Evolutionary conservation across 2,113 vertebrate genomes (phyloP).

Genomic region (Jaculus jaculus): DNA sequence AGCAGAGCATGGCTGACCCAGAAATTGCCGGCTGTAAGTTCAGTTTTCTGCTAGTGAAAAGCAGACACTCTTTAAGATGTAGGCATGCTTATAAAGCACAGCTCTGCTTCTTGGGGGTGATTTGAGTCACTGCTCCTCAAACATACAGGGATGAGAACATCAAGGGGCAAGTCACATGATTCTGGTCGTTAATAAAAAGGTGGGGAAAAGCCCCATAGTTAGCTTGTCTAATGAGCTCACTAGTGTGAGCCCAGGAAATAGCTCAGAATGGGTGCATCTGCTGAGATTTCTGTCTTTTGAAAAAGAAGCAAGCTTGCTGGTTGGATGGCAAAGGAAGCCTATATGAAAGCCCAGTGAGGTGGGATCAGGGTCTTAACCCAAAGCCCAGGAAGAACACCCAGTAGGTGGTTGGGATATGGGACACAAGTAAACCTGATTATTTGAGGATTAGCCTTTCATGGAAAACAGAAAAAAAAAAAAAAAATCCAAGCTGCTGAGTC

Average conservation of each 20-base stretch:
- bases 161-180: not conserved
- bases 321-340: not conserved
- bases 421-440: slow-evolving; percentile 36
- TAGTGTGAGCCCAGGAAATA: slow-evolving; percentile 57
- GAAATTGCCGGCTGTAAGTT: slow-evolving; percentile 67
- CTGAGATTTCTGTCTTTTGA: slow-evolving; percentile 60
- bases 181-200: slow-evolving; percentile 14
- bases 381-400: not conserved
- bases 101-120: not conserved
- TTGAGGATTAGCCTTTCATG: slow-evolving; percentile 45
- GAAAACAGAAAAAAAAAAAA: slow-evolving; percentile 25
- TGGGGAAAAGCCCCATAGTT: not conserved
- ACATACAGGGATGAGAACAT: not conserved
- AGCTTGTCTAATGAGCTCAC: slow-evolving; percentile 64
- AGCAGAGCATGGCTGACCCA: slow-evolving; percentile 73
- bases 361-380: not conserved
- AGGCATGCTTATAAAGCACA: slow-evolving; percentile 2
- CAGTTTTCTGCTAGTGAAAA: slow-evolving; percentile 76
- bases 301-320: slow-evolving; percentile 65
- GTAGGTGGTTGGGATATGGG: slow-evolving; percentile 32
- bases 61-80: slow-evolving; percentile 56
- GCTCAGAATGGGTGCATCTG: slow-evolving; percentile 46
- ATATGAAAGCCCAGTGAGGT: slow-evolving; percentile 54
- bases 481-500: not conserved
- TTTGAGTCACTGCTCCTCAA: not conserved